Conservation (phyloP, 2,113 vertebrate genomes). For the Hipposideros armiger region DNA sequence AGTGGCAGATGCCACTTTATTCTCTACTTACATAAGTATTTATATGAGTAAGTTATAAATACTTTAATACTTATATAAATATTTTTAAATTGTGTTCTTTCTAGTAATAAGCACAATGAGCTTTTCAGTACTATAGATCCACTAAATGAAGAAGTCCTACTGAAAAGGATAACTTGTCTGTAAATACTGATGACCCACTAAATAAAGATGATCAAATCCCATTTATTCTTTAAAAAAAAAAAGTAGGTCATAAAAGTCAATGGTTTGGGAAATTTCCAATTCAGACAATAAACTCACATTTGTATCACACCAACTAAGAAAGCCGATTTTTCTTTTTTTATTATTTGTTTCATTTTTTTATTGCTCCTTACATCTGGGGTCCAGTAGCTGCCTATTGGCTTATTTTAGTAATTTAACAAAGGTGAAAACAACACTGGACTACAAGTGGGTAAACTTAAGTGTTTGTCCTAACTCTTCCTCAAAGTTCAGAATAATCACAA, state of each 20-base stretch:
- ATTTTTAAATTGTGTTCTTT: constrained; percentile 16
- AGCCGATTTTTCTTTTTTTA: background rate
- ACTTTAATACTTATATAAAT: background rate
- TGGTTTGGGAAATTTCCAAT: background rate
- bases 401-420: constrained; percentile 4
- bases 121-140: background rate
- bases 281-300: background rate
- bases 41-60: background rate
- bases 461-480: background rate
- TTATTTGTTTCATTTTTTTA: background rate
- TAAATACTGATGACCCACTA: background rate
- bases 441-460: background rate
- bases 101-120: background rate
- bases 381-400: background rate
- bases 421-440: background rate
- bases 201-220: background rate
- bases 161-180: background rate
- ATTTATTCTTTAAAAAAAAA: background rate
- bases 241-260: background rate
- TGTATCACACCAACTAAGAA: background rate
- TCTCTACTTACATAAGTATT: background rate
- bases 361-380: background rate
- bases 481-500: constrained; percentile 52
- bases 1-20: background rate
- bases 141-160: background rate